Percentiles rank a stretch among this genome's conserved stretches.
These are phyloP conservation scores for Solenopsis invicta DNA, from an alignment of 1,140 invertebrate genomes.

Conservation along the genomic window DNA sequence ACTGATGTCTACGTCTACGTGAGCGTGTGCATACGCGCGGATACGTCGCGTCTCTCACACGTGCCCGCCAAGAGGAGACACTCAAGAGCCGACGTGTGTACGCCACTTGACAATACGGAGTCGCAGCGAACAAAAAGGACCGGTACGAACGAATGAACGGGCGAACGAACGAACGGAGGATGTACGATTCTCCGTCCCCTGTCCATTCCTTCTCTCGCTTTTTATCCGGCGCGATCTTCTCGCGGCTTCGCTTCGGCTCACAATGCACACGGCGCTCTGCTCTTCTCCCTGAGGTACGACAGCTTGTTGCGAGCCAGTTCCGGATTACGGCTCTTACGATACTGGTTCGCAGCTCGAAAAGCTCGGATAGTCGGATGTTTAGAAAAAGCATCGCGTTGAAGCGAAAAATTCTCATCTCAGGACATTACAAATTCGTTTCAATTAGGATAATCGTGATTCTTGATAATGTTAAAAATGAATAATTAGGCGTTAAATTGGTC, in stretches of 20 bases:
- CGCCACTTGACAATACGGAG: slow-evolving; percentile 71
- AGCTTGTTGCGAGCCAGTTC: slow-evolving; percentile 70
- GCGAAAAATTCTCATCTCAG: neutral
- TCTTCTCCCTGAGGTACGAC: slow-evolving; percentile 67
- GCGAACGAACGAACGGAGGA: slow-evolving; percentile 40
- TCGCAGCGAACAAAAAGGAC: slow-evolving; percentile 56
- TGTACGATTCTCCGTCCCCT: slow-evolving; percentile 20
- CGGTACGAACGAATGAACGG: slow-evolving; percentile 3
- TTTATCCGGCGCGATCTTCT: slow-evolving; percentile 64
- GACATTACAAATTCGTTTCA: neutral
- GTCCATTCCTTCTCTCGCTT: slow-evolving; percentile 33
- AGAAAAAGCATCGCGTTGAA: slow-evolving; percentile 33
- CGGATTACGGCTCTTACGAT: slow-evolving; percentile 72
- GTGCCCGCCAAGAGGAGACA: slow-evolving; percentile 62
- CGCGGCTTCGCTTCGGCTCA: slow-evolving; percentile 45
- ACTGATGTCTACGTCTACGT: slow-evolving; percentile 4
- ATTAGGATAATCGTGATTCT: neutral
- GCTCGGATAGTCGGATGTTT: slow-evolving; percentile 4
- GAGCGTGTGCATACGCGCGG: neutral
- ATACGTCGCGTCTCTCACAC: slow-evolving; percentile 17
- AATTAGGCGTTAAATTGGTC: neutral
- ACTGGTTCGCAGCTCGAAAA: slow-evolving; percentile 37
- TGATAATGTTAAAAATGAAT: neutral
- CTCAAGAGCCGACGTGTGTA: slow-evolving; percentile 64
- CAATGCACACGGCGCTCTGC: slow-evolving; percentile 40